phyloP scores from a whole-genome alignment of 2,113 vertebrate genomes.

The Cinclus cinclus region DNA sequence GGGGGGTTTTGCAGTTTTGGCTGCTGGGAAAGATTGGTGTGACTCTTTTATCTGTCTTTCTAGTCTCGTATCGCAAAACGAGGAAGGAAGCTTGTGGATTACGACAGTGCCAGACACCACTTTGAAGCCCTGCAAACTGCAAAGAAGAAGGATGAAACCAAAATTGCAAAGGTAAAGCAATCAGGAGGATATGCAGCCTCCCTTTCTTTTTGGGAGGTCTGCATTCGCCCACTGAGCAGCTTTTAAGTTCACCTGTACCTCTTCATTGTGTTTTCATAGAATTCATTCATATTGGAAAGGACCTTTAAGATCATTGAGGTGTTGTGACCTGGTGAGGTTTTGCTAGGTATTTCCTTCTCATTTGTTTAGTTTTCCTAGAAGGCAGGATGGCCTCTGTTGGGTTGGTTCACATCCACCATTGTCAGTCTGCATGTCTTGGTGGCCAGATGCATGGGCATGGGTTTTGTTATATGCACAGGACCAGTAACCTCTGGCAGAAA shows the following conservation, averaged over 20 bases:
- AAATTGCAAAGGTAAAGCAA: constrained; percentile 90
- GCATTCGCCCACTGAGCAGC: neutral
- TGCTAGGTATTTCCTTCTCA: neutral
- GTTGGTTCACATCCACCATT: neutral
- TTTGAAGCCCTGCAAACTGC: constrained; percentile 90
- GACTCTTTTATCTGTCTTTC: neutral
- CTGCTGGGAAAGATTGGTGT: neutral
- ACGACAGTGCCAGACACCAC: constrained; percentile 94
- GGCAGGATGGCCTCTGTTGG: neutral
- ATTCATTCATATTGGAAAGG: neutral
- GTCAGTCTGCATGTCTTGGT: neutral
- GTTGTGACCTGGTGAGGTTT: neutral
- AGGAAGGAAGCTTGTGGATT: constrained; percentile 96
- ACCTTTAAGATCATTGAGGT: neutral
- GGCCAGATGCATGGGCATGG: neutral
- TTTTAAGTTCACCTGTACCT: neutral
- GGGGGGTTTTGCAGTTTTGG: neutral
- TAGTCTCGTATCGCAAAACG: constrained; percentile 95
- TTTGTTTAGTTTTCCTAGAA: neutral
- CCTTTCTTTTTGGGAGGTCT: neutral
- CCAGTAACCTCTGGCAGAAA: neutral
- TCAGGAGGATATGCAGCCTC: neutral
- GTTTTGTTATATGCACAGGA: neutral
- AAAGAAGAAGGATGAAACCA: constrained; percentile 96
- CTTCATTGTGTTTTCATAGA: neutral